Percentiles rank a stretch among this genome's conserved stretches.
phyloP scores from a whole-genome alignment of 1,140 invertebrate genomes.

The Manduca sexta region DNA sequence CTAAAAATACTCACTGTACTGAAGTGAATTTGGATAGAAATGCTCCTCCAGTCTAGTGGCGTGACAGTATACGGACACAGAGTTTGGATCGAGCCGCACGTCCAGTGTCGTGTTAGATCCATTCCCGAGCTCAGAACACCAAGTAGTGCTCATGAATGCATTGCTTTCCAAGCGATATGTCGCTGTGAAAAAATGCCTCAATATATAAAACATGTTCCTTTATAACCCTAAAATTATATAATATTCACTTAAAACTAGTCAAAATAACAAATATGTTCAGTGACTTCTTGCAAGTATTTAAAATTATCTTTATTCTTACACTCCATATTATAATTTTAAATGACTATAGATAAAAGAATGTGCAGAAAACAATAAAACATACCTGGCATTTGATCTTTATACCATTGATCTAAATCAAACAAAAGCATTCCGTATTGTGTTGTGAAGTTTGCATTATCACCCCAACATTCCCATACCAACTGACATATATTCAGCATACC shows the following conservation, averaged over 20 bases:
- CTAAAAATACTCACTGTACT: conserved; percentile 77
- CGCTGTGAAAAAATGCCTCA: conserved; percentile 24
- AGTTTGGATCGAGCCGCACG: conserved; percentile 37
- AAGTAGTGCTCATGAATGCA: conserved; percentile 46
- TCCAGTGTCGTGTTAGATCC: conserved; percentile 34
- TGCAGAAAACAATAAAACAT: too few relatives aligned
- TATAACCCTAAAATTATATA: background rate
- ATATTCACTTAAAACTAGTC: too few relatives aligned
- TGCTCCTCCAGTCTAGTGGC: conserved; percentile 80
- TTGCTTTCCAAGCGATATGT: conserved; percentile 47
- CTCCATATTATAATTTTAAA: too few relatives aligned
- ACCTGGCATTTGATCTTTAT: conserved; percentile 93
- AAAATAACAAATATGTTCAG: too few relatives aligned
- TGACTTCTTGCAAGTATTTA: too few relatives aligned
- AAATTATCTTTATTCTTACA: too few relatives aligned
- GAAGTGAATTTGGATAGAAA: conserved; percentile 86
- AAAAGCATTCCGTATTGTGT: conserved; percentile 74
- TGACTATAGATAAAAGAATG: too few relatives aligned
- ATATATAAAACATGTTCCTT: background rate
- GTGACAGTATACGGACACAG: conserved; percentile 59
- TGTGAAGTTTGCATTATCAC: conserved; percentile 36
- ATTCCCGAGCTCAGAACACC: conserved; percentile 25
- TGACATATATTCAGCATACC: conserved; percentile 66
- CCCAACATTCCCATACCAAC: conserved; percentile 69
- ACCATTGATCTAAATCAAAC: conserved; percentile 97